Base-by-base conservation (phyloP, 2,113 vertebrate species). In the Conger conger region DNA sequence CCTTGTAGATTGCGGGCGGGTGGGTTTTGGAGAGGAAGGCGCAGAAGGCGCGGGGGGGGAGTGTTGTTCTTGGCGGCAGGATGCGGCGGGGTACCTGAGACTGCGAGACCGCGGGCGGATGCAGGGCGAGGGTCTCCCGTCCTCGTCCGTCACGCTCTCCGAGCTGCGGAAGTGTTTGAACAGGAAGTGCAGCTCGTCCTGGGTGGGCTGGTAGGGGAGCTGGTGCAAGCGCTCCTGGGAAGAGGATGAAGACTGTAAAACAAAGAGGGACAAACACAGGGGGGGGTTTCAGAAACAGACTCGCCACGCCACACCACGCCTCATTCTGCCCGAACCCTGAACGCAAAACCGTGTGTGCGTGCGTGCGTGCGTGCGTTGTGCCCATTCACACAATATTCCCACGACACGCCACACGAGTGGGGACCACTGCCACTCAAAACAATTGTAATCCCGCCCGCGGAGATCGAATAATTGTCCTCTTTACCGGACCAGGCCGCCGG, bases 201-300 rank as follows among this genome's bases (percentile, higher is more conserved):
- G 95, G 0, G 98, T 99, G 33, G 98, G 98, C 87, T 99, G 98
- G 95, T 96, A 99, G 63, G 98, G 98, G 91, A 99, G 96, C 93
- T 99, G 98, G 93, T 99, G 98, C 86, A 99, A 95, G 2, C 96
- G 97, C 90, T 99, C 98, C 94, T 99, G 97, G 86, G 98, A 99
- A 89, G 98, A 99, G 0, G 98, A 99, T 77, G 97, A 99, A 0
- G 98, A 99, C 96, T 99, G 93, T 33, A 60, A 87, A 83, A 87
- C 76, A 92, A 83, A 84, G n/a, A 36, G 80, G 18, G 42, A 80
- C 86, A 76, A 13, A 86, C 0, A 17, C 9, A 81, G 35, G n/a
- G n/a, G n/a, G n/a, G n/a, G 8, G n/a, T 11, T 35, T 30, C 73
- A 85, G 35, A 38, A n/a, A 36, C 79, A 27, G 37, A 15, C 57